These are phyloP conservation scores for Zophobas morio DNA, from an alignment of 1,140 invertebrate genomes.

Conservation along the genomic window DNA sequence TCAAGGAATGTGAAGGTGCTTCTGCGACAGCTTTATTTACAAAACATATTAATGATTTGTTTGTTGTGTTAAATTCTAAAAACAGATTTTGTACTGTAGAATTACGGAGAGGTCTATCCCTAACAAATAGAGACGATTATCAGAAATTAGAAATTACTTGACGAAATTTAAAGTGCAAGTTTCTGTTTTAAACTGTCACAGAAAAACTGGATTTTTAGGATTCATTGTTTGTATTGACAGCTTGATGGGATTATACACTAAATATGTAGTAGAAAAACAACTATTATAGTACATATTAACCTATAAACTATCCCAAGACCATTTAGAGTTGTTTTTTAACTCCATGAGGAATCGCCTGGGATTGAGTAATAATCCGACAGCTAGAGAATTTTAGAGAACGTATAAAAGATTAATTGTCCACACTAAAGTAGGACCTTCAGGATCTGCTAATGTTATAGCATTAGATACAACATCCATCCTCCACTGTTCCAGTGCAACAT, in stretches of 20 bases:
- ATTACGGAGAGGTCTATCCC: not conserved
- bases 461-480: too few relatives aligned
- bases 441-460: too few relatives aligned
- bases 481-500: too few relatives aligned
- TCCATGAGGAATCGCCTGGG: constrained; percentile 60
- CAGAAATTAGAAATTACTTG: too few relatives aligned
- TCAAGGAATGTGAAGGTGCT: constrained; percentile 54
- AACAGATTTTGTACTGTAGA: constrained; percentile 44
- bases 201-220: constrained; percentile 62
- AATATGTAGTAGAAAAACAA: constrained; percentile 52
- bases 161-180: not conserved
- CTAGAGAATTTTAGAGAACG: too few relatives aligned
- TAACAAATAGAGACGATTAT: not conserved
- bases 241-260: constrained; percentile 58
- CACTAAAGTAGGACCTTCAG: too few relatives aligned
- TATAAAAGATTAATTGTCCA: too few relatives aligned
- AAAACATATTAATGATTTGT: constrained; percentile 59
- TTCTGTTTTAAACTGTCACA: constrained; percentile 42
- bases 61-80: constrained; percentile 62
- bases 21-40: constrained; percentile 58
- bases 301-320: constrained; percentile 66
- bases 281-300: constrained; percentile 59
- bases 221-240: constrained; percentile 60
- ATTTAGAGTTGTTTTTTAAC: constrained; percentile 66
- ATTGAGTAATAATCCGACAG: constrained; percentile 62